Percentiles rank a stretch among this genome's conserved stretches.
These are phyloP conservation scores for Temnothorax ravouxi DNA, from an alignment of 2,888 invertebrate genomes.

Conservation along the genomic window DNA sequence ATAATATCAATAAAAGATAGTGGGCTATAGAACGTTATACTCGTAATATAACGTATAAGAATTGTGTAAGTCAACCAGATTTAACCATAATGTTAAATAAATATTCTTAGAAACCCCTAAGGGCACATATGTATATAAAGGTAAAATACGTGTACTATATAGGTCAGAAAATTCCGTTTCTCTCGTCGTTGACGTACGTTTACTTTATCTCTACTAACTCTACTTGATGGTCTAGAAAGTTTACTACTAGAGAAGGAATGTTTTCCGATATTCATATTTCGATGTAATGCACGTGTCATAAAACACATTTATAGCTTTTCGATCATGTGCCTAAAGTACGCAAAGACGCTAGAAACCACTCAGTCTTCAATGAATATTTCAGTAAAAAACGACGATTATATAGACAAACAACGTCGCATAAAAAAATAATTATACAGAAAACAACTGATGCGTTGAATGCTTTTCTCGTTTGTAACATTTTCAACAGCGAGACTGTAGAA, in stretches of 20 bases:
- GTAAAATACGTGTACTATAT: neutral
- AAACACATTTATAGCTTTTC: conserved; percentile 1
- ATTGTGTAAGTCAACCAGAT: neutral
- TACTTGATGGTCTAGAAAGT: conserved; percentile 8
- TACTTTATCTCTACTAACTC: conserved; percentile 15
- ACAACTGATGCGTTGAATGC: neutral
- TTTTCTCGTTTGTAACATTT: conserved; percentile 24
- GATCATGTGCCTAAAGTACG: neutral
- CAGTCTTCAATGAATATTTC: neutral
- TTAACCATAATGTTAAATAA: conserved; percentile 19
- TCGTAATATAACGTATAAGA: neutral
- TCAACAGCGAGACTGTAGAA: neutral
- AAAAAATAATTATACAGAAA: conserved; percentile 31
- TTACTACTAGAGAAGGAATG: neutral
- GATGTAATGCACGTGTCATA: neutral
- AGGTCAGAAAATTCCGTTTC: conserved; percentile 21
- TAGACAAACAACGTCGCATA: neutral
- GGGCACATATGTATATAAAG: neutral
- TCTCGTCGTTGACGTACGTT: conserved; percentile 21
- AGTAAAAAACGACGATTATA: neutral
- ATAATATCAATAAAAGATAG: neutral
- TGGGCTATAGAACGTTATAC: neutral
- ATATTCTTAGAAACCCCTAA: neutral
- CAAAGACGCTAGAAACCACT: neutral
- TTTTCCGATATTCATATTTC: conserved; percentile 8